Evolutionary conservation across 2,113 vertebrate species (phyloP), one percentile per base, ranked within the genome.

Genomic region (Aspidoscelis tigris): DNA sequence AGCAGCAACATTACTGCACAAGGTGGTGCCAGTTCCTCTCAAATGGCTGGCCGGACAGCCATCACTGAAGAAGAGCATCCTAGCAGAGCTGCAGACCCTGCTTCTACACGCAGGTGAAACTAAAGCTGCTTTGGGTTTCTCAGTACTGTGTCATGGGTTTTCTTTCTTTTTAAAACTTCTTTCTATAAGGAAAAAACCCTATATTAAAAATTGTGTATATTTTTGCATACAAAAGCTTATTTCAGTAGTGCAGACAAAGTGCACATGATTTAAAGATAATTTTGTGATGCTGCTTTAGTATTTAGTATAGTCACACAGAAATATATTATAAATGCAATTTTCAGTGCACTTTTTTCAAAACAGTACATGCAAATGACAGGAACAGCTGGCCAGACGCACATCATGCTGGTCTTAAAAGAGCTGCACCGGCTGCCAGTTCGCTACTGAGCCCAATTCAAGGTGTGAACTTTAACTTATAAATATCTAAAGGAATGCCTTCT

Each of bases 11-110:
- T 78, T 91, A n/a, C 90, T 94, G 92, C 95, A 93, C 93, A 93
- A 94, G 92, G 92, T 94, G 95, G 94, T 90, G 93, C n/a, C 5
- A 90, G n/a, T 82, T 77, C 78, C 55, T 80, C 91, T 93, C 76
- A 24, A 53, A 73, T 2, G 76, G 78, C 0, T 2, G 47, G 47
- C 8, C 8, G 5, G 47, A 50, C 87, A 88, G 85, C 83, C 88
- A 53, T 75, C 1, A 26, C 22, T 8, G 4, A 66, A 22, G 64
- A 10, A 7, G 11, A 33, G 26, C n/a, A 70, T 70, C 14, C n/a
- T 33, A 5, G 26, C n/a, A 55, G 14, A 70, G n/a, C 11, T 70
- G 65, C 26, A n/a, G 26, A 33, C 14, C 68, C 68, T 70, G 11
- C 14, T 18, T 16, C 33, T 70, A 39, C 16, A 70, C 18, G 16